Conservation (phyloP, 2,113 vertebrate species). For the Otis tarda region DNA sequence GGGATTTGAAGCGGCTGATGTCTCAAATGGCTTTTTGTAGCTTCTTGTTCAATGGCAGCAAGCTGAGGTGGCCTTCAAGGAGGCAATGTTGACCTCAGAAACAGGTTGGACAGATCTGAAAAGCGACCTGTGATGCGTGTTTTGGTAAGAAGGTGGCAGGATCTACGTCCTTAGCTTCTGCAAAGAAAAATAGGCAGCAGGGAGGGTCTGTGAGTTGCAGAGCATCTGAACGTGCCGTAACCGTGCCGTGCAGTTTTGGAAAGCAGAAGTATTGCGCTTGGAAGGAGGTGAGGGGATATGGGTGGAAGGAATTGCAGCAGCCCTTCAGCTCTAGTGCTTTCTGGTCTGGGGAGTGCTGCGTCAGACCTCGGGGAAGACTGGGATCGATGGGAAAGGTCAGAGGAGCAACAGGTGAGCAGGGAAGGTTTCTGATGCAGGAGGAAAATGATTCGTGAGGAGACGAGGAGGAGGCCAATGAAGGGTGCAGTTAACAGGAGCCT, state of each 20-base stretch:
- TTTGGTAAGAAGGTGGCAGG: neutral
- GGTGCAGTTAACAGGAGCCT: neutral
- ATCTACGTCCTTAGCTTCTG: neutral
- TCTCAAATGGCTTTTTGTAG: neutral
- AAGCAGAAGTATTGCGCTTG: neutral
- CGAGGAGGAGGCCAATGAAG: neutral
- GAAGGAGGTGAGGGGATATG: neutral
- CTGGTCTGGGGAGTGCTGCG: too few relatives aligned
- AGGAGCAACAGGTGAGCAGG: neutral
- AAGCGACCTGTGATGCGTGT: neutral
- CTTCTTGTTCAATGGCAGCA: neutral
- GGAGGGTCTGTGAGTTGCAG: neutral
- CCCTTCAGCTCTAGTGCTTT: neutral
- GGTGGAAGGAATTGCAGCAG: neutral
- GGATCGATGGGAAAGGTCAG: neutral
- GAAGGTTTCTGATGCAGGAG: neutral
- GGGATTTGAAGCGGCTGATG: neutral
- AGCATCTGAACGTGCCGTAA: rapidly evolving
- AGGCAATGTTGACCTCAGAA: neutral
- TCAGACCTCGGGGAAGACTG: neutral
- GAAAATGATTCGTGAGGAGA: neutral
- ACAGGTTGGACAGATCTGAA: neutral
- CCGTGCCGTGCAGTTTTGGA: rapidly evolving
- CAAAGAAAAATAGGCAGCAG: neutral
- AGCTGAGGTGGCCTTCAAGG: neutral